Evolutionary conservation across 1,140 invertebrate genomes (phyloP).

Genomic region (Calosoma granatense): DNA sequence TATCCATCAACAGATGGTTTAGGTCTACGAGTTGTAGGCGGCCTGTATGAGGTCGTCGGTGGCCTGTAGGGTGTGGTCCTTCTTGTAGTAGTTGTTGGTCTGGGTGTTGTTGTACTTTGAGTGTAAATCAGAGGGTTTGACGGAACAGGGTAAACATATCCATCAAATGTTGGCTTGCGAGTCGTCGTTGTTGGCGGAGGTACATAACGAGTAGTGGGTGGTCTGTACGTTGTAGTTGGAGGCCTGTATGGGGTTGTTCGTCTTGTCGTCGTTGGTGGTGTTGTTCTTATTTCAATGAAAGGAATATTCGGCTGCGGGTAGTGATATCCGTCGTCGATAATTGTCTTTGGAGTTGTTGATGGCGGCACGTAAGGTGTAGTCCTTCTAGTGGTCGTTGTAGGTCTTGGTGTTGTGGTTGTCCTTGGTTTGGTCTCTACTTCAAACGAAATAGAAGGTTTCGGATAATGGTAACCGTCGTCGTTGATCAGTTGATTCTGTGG

Average conservation of each 20-base stretch:
- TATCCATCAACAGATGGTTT: too few species aligned
- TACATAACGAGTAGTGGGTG: not conserved
- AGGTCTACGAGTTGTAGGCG: too few species aligned
- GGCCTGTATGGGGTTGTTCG: not conserved
- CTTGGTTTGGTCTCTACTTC: not conserved
- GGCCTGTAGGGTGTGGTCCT: not conserved
- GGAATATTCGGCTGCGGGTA: too few species aligned
- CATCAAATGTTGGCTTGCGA: not conserved
- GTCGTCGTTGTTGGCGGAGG: not conserved
- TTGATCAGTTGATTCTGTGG: not conserved
- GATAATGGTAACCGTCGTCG: constrained; percentile 5
- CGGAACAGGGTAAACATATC: not conserved
- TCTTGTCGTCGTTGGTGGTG: not conserved
- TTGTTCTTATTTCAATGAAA: not conserved
- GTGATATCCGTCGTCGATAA: not conserved
- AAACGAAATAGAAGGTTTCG: constrained; percentile 9
- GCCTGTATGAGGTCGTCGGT: too few species aligned
- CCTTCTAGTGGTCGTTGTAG: not conserved
- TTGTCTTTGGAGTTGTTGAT: too few species aligned
- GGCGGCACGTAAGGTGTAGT: too few species aligned
- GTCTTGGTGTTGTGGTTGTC: not conserved
- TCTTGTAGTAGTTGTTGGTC: not conserved
- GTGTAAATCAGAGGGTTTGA: not conserved
- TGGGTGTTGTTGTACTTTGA: too few species aligned
- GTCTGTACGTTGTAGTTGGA: not conserved